Evolutionary conservation across 2,888 invertebrate genomes (phyloP), one percentile per base, ranked within the genome.

Genomic region (Allolobophora icterica): DNA sequence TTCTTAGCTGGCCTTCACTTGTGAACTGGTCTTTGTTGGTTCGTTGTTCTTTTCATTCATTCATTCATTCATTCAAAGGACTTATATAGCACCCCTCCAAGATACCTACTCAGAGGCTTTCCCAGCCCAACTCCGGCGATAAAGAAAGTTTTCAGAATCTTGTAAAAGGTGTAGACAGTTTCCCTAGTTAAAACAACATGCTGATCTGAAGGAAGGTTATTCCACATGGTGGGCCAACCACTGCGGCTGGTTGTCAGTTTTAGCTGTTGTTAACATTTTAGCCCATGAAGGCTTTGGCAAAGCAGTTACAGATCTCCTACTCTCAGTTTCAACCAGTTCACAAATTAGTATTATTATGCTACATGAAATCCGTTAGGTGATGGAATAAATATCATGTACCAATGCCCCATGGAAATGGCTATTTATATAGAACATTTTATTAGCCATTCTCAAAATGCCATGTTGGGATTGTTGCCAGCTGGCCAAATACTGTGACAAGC

Each of bases 401-500:
- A 52, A 24, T 52, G 71, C 71, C n/a, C n/a, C n/a, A 71, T 71
- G 71, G 30, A 71, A 71, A 13, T 71, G 8, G n/a, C 5, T n/a
- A 30, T 71, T 71, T 71, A n/a, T n/a, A 8, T 13, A n/a, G 71
- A 71, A 71, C n/a, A 30, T 71, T n/a, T 71, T 71, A 8, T 71
- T n/a, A 11, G 1, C 71, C n/a, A 11, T n/a, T 71, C 71, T 71
- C 0, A 30, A 71, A n/a, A n/a, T 71, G 71, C 71, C n/a, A 71
- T 71, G 30, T 71, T 71, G 30, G 30, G 71, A 71, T 38, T 90
- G 40, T 91, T 58, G 35, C 19, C 91, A 93, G 93, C 95, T 98
- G 90, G 97, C 98, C 58, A 97, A 97, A 95, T 98, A 98, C 96
- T 98, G 98, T 96, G 98, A 98, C 96, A 97, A 97, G 58, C 95